phyloP scores from a whole-genome alignment of 1,140 invertebrate genomes.

The Phortica variegata region DNA sequence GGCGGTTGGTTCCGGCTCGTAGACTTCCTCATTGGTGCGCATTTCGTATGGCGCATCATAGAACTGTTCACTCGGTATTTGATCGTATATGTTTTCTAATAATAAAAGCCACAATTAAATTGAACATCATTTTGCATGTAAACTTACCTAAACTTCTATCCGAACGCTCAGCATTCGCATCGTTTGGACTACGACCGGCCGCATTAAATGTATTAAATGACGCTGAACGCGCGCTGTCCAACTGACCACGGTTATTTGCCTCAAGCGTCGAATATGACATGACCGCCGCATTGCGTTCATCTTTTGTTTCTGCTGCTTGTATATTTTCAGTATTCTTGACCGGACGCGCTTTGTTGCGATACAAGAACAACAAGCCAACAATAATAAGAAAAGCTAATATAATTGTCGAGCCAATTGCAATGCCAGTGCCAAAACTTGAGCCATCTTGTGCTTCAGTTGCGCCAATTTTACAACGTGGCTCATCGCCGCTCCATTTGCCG shows the following conservation, averaged over 20 bases:
- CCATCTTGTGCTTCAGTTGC: slow-evolving; percentile 69
- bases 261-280: slow-evolving; percentile 75
- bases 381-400: slow-evolving; percentile 75
- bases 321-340: slow-evolving; percentile 87
- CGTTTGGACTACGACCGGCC: slow-evolving; percentile 6
- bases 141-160: slow-evolving; percentile 30
- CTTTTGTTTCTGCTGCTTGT: slow-evolving; percentile 78
- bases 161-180: slow-evolving; percentile 17
- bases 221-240: slow-evolving; percentile 44
- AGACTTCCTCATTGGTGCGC: slow-evolving; percentile 66
- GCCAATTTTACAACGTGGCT: slow-evolving; percentile 70
- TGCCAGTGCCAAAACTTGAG: slow-evolving; percentile 71
- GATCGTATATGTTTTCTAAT: slow-evolving; percentile 55
- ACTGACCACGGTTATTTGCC: slow-evolving; percentile 44
- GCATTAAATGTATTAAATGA: slow-evolving; percentile 54
- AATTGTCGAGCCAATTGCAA: slow-evolving; percentile 76
- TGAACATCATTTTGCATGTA: too few relatives aligned
- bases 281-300: slow-evolving; percentile 79
- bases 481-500: slow-evolving; percentile 80
- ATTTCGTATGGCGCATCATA: slow-evolving; percentile 64
- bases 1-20: slow-evolving; percentile 68
- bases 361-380: slow-evolving; percentile 71
- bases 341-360: slow-evolving; percentile 72
- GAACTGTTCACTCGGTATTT: slow-evolving; percentile 55
- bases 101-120: slow-evolving; percentile 2